A percentile compares a stretch with the other conserved stretches of the same genome.
Conservation (phyloP, 2,888 invertebrate genomes). For the Eupithecia exiguata region DNA sequence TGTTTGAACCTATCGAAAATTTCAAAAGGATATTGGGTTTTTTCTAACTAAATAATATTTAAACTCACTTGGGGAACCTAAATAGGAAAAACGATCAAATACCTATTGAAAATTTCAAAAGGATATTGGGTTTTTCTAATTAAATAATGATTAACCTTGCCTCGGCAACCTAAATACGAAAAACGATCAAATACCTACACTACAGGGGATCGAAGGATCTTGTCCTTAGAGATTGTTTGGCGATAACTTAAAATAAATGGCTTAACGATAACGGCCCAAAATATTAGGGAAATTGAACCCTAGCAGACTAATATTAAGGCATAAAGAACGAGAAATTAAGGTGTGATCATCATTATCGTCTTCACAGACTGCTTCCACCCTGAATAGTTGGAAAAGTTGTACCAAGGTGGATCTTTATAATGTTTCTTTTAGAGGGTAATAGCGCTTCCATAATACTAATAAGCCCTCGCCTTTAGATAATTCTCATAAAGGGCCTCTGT, state of each 20-base stretch:
- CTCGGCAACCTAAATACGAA: neutral
- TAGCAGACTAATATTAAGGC: slow-evolving; percentile 15
- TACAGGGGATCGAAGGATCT: slow-evolving; percentile 1
- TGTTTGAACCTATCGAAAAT: neutral
- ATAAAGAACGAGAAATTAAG: slow-evolving; percentile 5
- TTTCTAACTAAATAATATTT: neutral
- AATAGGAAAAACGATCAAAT: neutral
- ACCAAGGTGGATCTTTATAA: neutral
- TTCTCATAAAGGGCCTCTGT: too few species aligned
- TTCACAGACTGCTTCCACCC: neutral
- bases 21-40: neutral
- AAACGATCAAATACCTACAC: neutral
- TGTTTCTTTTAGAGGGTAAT: too few species aligned
- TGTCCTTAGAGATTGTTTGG: slow-evolving; percentile 28
- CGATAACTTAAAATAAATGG: slow-evolving; percentile 39
- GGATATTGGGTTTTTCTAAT: neutral
- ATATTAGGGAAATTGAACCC: slow-evolving; percentile 37
- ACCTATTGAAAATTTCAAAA: neutral
- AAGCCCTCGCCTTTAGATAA: too few species aligned
- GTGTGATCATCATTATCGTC: neutral
- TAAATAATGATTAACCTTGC: neutral
- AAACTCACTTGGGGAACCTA: neutral
- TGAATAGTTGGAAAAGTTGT: neutral
- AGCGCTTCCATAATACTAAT: too few species aligned
- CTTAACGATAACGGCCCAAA: slow-evolving; percentile 31